These are phyloP conservation scores for Ceratosolen fusciceps DNA, from an alignment of 1,140 invertebrate genomes.

Conservation along the genomic window DNA sequence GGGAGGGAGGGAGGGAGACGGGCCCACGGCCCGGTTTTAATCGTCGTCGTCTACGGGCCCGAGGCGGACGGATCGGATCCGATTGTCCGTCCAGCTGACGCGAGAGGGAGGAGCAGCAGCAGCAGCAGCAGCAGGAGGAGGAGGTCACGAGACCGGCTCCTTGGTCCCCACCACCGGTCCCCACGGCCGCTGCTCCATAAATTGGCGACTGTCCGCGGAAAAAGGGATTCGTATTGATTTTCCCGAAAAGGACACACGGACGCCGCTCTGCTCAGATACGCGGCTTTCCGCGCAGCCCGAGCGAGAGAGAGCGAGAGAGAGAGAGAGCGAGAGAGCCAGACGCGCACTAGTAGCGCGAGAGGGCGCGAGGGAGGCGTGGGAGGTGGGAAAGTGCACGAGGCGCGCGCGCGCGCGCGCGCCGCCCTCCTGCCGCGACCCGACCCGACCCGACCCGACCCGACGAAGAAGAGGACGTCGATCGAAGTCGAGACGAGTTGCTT, in stretches of 20 bases:
- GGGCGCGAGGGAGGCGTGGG: background rate
- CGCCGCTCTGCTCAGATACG: background rate
- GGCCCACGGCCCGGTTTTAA: too few species aligned
- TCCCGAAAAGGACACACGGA: slow-evolving; percentile 37
- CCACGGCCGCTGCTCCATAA: slow-evolving; percentile 48
- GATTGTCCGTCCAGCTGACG: background rate
- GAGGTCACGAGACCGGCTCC: too few species aligned
- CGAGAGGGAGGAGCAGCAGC: background rate
- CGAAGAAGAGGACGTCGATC: slow-evolving; percentile 33
- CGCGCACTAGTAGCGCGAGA: background rate
- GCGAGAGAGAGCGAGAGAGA: too few species aligned
- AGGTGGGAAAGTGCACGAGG: slow-evolving; percentile 45
- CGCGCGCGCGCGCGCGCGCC: slow-evolving; percentile 33
- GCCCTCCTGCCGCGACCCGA: slow-evolving; percentile 14
- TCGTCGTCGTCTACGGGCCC: too few species aligned
- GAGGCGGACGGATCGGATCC: too few species aligned
- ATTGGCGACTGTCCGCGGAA: slow-evolving; percentile 50
- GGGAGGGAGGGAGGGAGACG: too few species aligned
- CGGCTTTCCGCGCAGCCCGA: background rate
- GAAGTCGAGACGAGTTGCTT: slow-evolving; percentile 1
- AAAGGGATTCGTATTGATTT: slow-evolving; percentile 66
- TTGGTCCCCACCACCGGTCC: background rate
- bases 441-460: background rate
- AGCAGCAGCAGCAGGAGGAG: background rate
- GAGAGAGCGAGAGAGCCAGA: too few species aligned